Evolutionary conservation across 2,888 invertebrate species (phyloP).

Genomic region (Lucinisca nassula): DNA sequence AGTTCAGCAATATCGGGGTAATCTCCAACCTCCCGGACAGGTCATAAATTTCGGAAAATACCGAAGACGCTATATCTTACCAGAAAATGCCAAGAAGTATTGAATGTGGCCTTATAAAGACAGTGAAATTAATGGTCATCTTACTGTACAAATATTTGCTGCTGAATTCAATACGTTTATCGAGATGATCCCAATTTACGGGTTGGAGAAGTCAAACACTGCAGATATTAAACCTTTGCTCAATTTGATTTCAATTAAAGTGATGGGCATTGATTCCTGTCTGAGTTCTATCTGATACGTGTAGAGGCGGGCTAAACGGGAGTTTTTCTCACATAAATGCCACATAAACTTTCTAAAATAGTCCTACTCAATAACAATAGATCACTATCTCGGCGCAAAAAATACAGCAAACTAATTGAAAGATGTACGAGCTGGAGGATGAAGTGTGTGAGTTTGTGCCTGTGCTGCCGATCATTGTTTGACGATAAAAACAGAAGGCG

Average conservation of each 20-base stretch:
- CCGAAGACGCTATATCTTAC: not conserved
- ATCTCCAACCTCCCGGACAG: conserved; percentile 2
- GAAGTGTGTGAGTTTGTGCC: not conserved
- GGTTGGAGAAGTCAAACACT: conserved; percentile 13
- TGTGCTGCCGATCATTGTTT: not conserved
- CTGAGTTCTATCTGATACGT: conserved; percentile 13
- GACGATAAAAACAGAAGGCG: not conserved
- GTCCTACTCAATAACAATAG: conserved; percentile 9
- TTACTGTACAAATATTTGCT: conserved; percentile 3
- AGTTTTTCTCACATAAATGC: conserved; percentile 11
- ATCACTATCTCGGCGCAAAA: not conserved
- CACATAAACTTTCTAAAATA: not conserved
- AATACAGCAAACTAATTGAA: conserved; percentile 5
- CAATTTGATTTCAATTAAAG: conserved; percentile 19
- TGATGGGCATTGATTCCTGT: conserved; percentile 1
- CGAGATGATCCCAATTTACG: conserved; percentile 17
- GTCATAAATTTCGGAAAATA: not conserved
- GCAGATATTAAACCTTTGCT: conserved; percentile 19
- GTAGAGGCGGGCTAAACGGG: conserved; percentile 7
- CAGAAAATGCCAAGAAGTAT: not conserved
- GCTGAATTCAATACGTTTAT: conserved; percentile 8
- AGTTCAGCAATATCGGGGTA: not conserved
- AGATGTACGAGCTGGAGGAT: not conserved
- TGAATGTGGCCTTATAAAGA: conserved; percentile 12
- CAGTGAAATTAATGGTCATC: conserved; percentile 1